These are phyloP conservation scores for Latrodectus hesperus DNA, from an alignment of 2,888 invertebrate species.

Conservation along the genomic window DNA sequence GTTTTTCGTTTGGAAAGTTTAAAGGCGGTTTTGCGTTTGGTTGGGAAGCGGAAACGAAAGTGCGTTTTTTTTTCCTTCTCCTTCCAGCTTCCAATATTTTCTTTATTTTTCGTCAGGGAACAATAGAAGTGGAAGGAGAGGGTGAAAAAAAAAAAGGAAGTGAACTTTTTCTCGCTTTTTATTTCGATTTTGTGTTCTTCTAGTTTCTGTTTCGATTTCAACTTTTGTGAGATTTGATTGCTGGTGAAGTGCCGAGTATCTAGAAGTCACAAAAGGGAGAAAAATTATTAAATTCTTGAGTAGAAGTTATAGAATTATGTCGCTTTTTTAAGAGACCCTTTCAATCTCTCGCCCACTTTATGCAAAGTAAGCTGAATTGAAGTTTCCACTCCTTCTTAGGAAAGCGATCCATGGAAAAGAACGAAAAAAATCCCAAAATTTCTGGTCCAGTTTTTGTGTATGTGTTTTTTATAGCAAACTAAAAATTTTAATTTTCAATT, in stretches of 20 bases:
- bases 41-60: slow-evolving; percentile 17
- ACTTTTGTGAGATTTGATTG: slow-evolving; percentile 52
- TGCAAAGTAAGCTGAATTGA: not conserved
- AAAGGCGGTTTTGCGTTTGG: slow-evolving; percentile 37
- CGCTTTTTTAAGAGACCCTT: not conserved
- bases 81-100: not conserved
- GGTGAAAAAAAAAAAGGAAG: not conserved
- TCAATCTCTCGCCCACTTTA: not conserved
- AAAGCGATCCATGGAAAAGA: no score
- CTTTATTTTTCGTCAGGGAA: slow-evolving; percentile 11
- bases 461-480: no score
- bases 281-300: not conserved
- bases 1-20: slow-evolving; percentile 34
- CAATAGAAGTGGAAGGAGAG: not conserved
- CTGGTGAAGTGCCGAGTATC: not conserved
- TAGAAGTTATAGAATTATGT: slow-evolving; percentile 3
- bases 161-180: slow-evolving; percentile 39
- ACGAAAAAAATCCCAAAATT: no score
- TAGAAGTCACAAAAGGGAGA: not conserved
- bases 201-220: not conserved
- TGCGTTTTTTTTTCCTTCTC: not conserved
- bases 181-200: slow-evolving; percentile 20
- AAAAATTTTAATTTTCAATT: no score
- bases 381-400: not conserved
- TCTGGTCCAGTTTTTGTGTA: no score